Conservation (phyloP, 37 sponge, comb jelly and placozoan genomes). For the Spongilla lacustris region DNA sequence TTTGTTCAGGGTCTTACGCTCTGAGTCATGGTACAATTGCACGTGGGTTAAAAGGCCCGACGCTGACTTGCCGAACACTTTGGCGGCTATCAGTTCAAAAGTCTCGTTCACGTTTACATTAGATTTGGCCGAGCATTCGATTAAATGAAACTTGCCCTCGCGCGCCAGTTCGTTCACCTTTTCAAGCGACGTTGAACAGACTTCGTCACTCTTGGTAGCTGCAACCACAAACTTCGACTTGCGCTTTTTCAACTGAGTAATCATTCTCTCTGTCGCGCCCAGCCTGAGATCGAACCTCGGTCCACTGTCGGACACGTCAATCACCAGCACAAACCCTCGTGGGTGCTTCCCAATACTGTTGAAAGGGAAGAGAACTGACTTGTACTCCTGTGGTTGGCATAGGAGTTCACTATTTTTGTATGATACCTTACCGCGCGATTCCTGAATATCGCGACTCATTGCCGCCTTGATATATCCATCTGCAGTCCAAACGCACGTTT, state of each 20-base stretch:
- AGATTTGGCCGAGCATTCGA: conserved; percentile 30
- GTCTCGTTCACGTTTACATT: conserved; percentile 13
- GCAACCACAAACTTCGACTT: conserved; percentile 17
- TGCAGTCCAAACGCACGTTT: no score
- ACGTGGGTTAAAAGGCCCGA: background rate
- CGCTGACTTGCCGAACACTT: background rate
- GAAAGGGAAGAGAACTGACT: background rate
- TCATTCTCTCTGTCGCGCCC: conserved; percentile 8
- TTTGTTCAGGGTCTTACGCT: background rate
- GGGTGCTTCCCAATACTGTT: background rate
- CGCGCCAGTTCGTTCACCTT: conserved; percentile 6
- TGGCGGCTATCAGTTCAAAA: background rate
- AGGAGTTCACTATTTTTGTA: conserved; percentile 18
- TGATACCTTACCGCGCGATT: conserved; percentile 9
- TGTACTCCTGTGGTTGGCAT: background rate
- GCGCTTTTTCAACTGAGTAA: background rate
- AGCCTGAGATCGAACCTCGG: conserved; percentile 19
- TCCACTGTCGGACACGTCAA: conserved; percentile 15
- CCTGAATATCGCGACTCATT: background rate
- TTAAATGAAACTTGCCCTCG: conserved; percentile 1
- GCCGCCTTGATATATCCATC: background rate
- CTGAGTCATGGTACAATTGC: background rate
- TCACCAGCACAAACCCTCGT: conserved; percentile 17
- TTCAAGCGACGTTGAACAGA: background rate
- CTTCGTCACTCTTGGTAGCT: conserved; percentile 37